Base-by-base conservation (phyloP, 1,140 invertebrate genomes). In the Dendroctonus valens region DNA sequence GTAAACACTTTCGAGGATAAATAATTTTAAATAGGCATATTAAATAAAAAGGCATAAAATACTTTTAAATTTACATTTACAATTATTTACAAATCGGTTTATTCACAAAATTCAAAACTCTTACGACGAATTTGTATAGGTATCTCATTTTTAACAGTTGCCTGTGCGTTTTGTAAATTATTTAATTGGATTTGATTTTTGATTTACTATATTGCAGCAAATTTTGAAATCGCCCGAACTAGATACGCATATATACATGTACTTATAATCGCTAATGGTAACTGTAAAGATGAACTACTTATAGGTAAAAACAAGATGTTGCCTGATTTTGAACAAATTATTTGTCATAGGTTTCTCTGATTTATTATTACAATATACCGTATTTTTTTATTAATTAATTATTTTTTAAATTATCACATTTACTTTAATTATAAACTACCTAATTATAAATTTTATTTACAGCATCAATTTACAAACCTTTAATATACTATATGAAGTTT, bases 1-100 rank as follows among this genome's bases (percentile, higher is more conserved):
- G 62, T 65, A 55, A 65, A 65, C 62, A 65, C 54, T 49, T 65
- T 65, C 14, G 15, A 55, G 52, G 51, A 44, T 37, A n/a, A 53
- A 55, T 63, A 55, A 54, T 52, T 63, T n/a, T n/a, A n/a, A n/a
- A n/a, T n/a, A n/a, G n/a, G n/a, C n/a, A n/a, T n/a, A n/a, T n/a
- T n/a, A n/a, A n/a, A n/a, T n/a, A n/a, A 63, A 50, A 63, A 54
- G 61, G 52, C 61, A 54, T 9, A 63, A 44, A 55, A 54, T 54
- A 54, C 14, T 63, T 6, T 63, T n/a, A n/a, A n/a, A n/a, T n/a
- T n/a, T 55, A 54, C 14, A 63, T 63, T 37, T 48, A 54, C 52
- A 63, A 55, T 11, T 44, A 46, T 63, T n/a, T 63, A 63, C 61
- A 63, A 41, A 11, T 58, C 6, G 12, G 26, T 26, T 26, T 26